Evolutionary conservation across 1,140 invertebrate species (phyloP).

Genomic region (Bemisia tabaci): DNA sequence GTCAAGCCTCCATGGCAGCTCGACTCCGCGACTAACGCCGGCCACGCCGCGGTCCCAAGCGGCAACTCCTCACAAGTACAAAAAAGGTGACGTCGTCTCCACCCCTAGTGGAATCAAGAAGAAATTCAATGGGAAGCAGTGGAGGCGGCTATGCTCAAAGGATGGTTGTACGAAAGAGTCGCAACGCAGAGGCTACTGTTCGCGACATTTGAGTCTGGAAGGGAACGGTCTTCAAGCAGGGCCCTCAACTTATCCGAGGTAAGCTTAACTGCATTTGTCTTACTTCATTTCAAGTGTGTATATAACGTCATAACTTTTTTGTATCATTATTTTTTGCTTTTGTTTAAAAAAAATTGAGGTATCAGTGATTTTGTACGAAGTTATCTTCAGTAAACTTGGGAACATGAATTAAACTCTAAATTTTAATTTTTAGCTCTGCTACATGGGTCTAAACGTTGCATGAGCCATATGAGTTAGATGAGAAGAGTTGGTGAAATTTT

Average conservation of each 20-base stretch:
- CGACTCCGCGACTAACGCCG: conserved; percentile 72
- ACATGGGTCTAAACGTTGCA: too few species aligned
- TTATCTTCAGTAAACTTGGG: not conserved
- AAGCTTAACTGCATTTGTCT: not conserved
- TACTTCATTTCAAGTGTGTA: too few species aligned
- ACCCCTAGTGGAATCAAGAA: conserved; percentile 93
- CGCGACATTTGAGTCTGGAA: conserved; percentile 82
- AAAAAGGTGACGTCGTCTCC: conserved; percentile 95
- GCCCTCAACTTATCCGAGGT: conserved; percentile 36
- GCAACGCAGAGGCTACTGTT: conserved; percentile 90
- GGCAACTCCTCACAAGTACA: conserved; percentile 89
- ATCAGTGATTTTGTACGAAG: not conserved
- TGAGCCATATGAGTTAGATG: too few species aligned
- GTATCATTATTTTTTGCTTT: too few species aligned
- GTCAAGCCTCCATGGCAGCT: conserved; percentile 64
- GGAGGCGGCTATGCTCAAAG: conserved; percentile 88
- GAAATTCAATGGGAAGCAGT: conserved; percentile 99
- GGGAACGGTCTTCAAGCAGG: conserved; percentile 43
- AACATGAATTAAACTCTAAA: too few species aligned
- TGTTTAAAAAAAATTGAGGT: not conserved
- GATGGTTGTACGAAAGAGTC: conserved; percentile 96
- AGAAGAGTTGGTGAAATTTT: too few species aligned
- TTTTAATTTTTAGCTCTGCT: too few species aligned
- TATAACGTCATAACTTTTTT: too few species aligned
- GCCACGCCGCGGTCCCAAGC: conserved; percentile 81